Evolutionary conservation across 2,113 vertebrate genomes (phyloP), one percentile per base, ranked within the genome.

Genomic region (Toxotes jaculatrix): DNA sequence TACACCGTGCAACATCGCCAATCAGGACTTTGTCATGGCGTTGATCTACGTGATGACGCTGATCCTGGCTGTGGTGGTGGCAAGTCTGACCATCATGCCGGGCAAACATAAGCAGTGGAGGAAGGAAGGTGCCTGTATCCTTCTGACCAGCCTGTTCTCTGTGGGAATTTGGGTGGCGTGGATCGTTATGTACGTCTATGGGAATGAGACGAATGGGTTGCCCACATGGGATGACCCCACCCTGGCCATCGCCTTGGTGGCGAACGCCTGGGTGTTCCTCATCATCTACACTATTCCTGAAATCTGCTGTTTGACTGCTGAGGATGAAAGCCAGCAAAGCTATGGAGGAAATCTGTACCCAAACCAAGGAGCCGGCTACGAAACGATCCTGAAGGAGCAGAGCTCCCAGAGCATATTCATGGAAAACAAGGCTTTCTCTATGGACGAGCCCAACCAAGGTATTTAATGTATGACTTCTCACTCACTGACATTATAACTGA

Each of bases 361-460:
- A 0, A 96, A 85, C 0, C 91, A 94, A 0, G 96, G 95, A 0
- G 96, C 97, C 64, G 97, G 97, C 68, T 99, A 99, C 0, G 98
- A 99, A 91, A 98, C 94, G 57, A 97, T 98, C 92, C 92, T 98
- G 79, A 99, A 97, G 88, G 96, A 97, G 51, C 96, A 97, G 87
- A 94, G 93, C 40, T 75, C 95, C 40, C 95, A 95, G 80, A 98
- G 95, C 86, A 96, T 98, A 92, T 98, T 96, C 0, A 92, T 98
- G 93, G 97, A 99, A 75, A 99, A 99, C 87, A 98, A 98, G 87
- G 97, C 97, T 0, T 99, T 99, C 90, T 96, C 97, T 10, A 96
- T 98, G 97, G 97, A 99, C 0, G 98, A 99, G 61, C 95, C 97
- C 0, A 93, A 88, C 77, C 83, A 96, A 62, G 97, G 97, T 99